Conservation (phyloP, 2,797 vertebrate genomes). For the Hippocampus kuda region DNA sequence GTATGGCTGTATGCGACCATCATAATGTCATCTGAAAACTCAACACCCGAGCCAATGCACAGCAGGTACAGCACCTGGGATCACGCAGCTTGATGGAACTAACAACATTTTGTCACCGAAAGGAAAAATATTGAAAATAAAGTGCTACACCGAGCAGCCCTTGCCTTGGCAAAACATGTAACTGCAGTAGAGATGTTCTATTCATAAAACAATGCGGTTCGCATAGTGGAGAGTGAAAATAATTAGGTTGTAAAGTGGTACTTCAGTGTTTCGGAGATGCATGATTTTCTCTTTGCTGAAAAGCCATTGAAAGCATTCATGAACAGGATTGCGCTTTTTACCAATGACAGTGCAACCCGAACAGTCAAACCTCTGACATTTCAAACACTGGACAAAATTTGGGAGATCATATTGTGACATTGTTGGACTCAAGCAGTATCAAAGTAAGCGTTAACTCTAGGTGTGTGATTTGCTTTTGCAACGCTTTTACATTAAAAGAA, state of each 20-base stretch:
- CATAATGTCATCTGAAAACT: conserved; percentile 48
- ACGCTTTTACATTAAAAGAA: not conserved
- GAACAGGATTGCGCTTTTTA: not conserved
- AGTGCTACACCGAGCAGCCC: conserved; percentile 38
- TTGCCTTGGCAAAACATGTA: conserved; percentile 11
- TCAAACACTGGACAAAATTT: not conserved
- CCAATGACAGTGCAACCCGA: not conserved
- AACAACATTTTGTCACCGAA: conserved; percentile 37
- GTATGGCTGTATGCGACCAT: conserved; percentile 33
- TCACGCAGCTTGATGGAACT: conserved; percentile 41
- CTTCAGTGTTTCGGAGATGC: not conserved
- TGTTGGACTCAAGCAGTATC: not conserved
- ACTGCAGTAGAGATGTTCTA: not conserved
- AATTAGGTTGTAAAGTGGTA: conserved; percentile 6
- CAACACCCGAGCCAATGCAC: conserved; percentile 29
- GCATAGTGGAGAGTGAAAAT: not conserved
- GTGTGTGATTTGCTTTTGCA: not conserved
- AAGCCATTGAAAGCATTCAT: not conserved
- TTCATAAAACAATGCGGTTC: not conserved
- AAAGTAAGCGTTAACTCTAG: not conserved
- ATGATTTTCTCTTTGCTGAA: not conserved
- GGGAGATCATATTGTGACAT: not conserved
- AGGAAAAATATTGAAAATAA: conserved; percentile 22
- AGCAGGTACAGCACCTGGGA: conserved; percentile 28
- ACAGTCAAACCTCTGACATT: not conserved